Evolutionary conservation across 2,888 invertebrate genomes (phyloP), one percentile per base, ranked within the genome.

Genomic region (Pegoplata infirma): DNA sequence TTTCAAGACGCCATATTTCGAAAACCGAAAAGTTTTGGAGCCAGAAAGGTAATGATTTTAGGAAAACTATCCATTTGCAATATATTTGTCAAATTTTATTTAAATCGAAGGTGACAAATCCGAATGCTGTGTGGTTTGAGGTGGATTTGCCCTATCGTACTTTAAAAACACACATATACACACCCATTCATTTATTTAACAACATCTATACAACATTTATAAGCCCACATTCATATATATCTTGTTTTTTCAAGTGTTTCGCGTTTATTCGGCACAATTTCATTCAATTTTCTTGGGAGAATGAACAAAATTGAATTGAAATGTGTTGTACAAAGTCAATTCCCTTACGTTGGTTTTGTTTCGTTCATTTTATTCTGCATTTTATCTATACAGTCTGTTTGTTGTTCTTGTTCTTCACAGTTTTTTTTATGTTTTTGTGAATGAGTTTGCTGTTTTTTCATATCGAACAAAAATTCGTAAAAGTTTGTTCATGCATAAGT

Each of bases 401-500:
- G 44, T 16, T 7, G 25, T 14, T 12, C 14, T 32, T 64, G 25
- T 14, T 14, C 44, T 61, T 10, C 28, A 28, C 51, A n/a, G n/a
- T n/a, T n/a, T n/a, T n/a, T n/a, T 36, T 28, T 49, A 17, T 49
- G 21, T 66, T 56, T n/a, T 59, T 63, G n/a, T 19, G 63, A 32
- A 64, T 46, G 58, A 51, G 32, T 53, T 75, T 66, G 55, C 53
- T 46, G 25, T 28, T 74, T n/a, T n/a, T 63, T 40, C 46, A 25
- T 61, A 44, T 56, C 32, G 16, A 67, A 23, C 7, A 51, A 47
- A 61, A 32, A 17, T 49, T 69, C 16, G 21, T 21, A 63, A 56
- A 74, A 74, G 74, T 58, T 66, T 78, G 23, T 47, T 79, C 69
- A 67, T 71, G 79, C 71, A 71, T 32, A 66, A 74, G 66, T 61